Conservation (phyloP, 2,113 vertebrate species). For the Scolopax mira region DNA sequence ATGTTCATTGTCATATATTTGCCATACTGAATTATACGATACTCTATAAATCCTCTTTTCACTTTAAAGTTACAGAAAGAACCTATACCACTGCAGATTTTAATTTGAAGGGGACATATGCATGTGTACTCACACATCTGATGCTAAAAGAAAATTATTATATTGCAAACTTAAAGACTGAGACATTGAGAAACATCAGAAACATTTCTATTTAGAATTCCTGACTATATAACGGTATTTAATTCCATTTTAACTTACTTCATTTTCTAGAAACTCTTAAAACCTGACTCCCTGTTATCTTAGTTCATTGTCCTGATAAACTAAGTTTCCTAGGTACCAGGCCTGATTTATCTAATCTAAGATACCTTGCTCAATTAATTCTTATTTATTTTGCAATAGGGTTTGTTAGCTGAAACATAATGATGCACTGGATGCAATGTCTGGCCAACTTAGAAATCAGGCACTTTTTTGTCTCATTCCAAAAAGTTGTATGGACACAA, state of each 20-base stretch:
- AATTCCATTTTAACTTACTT: not conserved
- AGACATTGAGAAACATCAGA: not conserved
- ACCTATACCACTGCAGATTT: not conserved
- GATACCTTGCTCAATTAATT: not conserved
- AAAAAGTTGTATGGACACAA: not conserved
- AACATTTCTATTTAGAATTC: not conserved
- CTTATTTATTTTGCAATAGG: not conserved
- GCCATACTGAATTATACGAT: not conserved
- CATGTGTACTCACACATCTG: not conserved
- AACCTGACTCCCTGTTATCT: not conserved
- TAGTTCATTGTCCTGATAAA: not conserved
- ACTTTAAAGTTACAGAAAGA: not conserved
- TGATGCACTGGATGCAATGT: not conserved
- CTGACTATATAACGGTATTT: not conserved
- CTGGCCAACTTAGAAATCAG: not conserved
- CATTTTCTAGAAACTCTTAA: not conserved
- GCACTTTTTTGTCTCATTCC: not conserved
- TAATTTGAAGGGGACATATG: not conserved
- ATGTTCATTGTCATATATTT: not conserved
- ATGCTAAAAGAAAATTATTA: not conserved
- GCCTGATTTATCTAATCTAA: slow-evolving; percentile 12
- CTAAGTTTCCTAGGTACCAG: not conserved
- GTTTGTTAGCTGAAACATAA: not conserved
- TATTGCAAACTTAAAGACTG: not conserved
- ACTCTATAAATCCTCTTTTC: not conserved